phyloP scores from a whole-genome alignment of 2,113 vertebrate genomes.

The Scortum barcoo region DNA sequence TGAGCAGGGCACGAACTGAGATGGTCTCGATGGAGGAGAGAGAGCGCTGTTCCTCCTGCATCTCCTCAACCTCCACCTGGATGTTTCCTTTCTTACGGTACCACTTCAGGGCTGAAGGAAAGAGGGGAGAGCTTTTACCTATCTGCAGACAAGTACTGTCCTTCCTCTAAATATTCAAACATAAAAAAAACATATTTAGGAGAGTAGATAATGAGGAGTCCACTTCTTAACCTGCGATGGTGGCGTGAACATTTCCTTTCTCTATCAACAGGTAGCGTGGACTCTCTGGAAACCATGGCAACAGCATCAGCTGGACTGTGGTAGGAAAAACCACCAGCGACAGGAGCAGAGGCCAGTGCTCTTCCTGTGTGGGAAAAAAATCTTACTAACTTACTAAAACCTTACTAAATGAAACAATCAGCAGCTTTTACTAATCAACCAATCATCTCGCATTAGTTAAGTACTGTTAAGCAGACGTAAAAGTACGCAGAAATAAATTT shows the following conservation, averaged over 20 bases:
- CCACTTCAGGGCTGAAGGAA: constrained; percentile 82
- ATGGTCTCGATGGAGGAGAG: constrained; percentile 84
- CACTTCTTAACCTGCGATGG: constrained; percentile 83
- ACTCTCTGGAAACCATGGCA: constrained; percentile 94
- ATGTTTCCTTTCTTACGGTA: constrained; percentile 85
- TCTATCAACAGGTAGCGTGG: constrained; percentile 93
- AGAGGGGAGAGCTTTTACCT: background rate
- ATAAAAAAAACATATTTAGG: background rate
- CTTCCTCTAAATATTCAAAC: background rate
- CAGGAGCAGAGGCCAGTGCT: constrained; percentile 90
- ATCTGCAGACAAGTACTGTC: too few relatives aligned
- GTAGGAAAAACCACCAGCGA: constrained; percentile 87
- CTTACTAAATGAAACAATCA: background rate
- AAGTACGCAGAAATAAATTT: too few relatives aligned
- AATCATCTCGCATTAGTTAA: background rate
- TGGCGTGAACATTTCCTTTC: constrained; percentile 83
- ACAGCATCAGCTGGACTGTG: constrained; percentile 86
- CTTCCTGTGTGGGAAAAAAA: constrained; percentile 81
- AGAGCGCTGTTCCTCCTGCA: constrained; percentile 88
- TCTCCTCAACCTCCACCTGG: constrained; percentile 89
- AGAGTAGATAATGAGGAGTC: background rate
- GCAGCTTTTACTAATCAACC: background rate
- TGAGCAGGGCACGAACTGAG: constrained; percentile 84
- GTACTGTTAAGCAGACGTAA: background rate
- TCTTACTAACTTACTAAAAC: background rate